phyloP scores from a whole-genome alignment of 2,113 vertebrate species.

The Rhombomys opimus region DNA sequence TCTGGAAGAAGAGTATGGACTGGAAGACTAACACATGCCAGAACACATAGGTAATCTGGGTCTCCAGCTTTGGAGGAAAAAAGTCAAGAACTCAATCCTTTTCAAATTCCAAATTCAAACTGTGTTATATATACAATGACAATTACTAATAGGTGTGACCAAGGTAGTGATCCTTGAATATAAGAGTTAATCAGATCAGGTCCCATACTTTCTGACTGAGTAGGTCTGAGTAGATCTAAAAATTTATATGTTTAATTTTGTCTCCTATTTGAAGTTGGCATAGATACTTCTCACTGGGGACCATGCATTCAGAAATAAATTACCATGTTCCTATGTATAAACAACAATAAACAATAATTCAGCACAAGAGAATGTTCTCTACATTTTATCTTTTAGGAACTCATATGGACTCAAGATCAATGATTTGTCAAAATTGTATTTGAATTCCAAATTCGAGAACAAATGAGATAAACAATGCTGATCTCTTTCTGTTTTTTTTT shows the following conservation, averaged over 20 bases:
- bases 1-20: neutral
- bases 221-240: neutral
- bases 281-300: neutral
- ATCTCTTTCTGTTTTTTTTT: neutral
- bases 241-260: slow-evolving; percentile 12
- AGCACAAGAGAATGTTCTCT: neutral
- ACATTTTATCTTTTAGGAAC: neutral
- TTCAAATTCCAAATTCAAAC: neutral
- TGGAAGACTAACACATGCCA: neutral
- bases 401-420: neutral
- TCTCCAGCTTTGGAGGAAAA: neutral
- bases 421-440: neutral
- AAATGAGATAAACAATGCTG: neutral
- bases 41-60: neutral
- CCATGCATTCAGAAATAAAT: neutral
- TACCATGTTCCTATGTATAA: neutral
- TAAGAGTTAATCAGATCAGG: neutral
- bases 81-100: neutral
- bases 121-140: neutral
- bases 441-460: neutral
- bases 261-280: neutral
- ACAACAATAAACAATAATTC: neutral
- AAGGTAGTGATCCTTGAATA: neutral
- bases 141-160: neutral
- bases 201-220: neutral